Evolutionary conservation across 2,797 vertebrate species (phyloP).

Genomic region (Artibeus jamaicensis): DNA sequence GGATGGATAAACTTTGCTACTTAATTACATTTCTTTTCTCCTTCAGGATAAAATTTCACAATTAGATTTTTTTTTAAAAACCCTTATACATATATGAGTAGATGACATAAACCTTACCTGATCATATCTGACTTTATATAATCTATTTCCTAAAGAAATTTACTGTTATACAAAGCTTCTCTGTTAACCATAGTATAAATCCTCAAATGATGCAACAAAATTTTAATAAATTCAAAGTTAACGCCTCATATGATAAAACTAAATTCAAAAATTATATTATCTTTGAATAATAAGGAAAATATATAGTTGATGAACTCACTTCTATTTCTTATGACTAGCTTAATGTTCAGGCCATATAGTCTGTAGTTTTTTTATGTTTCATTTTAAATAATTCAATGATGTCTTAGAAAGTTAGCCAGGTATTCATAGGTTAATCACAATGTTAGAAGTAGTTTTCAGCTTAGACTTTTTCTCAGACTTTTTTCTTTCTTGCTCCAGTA

Average conservation of each 20-base stretch:
- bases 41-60: slow-evolving; percentile 56
- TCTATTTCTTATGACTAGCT: not conserved
- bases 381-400: not conserved
- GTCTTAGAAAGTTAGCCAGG: not conserved
- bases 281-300: slow-evolving; percentile 32
- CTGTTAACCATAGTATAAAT: not conserved
- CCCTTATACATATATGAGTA: not conserved
- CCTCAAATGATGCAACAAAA: not conserved
- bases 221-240: not conserved
- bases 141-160: not conserved
- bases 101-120: slow-evolving; percentile 1
- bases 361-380: not conserved
- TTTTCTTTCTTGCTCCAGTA: not conserved
- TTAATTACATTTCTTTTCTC: slow-evolving; percentile 51
- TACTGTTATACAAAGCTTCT: slow-evolving; percentile 19
- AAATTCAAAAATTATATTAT: not conserved
- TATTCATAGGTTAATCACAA: not conserved
- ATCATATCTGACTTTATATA: slow-evolving; percentile 23
- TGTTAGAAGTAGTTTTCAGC: slow-evolving; percentile 31
- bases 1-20: slow-evolving; percentile 49
- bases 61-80: not conserved
- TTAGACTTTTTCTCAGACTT: not conserved
- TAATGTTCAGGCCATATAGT: not conserved
- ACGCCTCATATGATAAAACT: not conserved
- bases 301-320: not conserved